Base-by-base conservation (phyloP, 1,140 invertebrate species). In the Drosophila kurseongensis region DNA sequence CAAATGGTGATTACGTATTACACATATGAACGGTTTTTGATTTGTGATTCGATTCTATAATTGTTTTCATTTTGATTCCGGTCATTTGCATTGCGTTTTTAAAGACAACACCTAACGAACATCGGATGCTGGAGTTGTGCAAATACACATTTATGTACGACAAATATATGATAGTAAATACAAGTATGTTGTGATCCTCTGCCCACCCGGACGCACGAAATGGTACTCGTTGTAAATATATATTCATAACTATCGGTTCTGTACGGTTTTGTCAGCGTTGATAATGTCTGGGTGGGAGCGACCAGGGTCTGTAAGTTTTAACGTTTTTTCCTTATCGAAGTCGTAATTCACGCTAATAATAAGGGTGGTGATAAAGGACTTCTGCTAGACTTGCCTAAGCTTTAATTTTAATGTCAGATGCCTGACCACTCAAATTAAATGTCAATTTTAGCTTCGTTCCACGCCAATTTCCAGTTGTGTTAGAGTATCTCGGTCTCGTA, bases 401-500 rank as follows among this genome's bases (percentile, higher is more conserved):
- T 18, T 12, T 10, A 23, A 47, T 23, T 29, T 29, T 18, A 48
- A 7, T 13, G 23, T 23, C 12, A 50, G 27, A 45, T n/a, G 29
- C 38, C 10, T 52, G 35, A 13, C 41, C 16, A 27, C 42, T 45
- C 32, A 36, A 55, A 40, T 88, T 74, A 92, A 51, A 91, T 91
- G 66, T 92, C 91, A 50, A 92, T 92, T 78, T 92, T 86, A 6
- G 92, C 91, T 81, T 92, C 92, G 57, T 80, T 91, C 92, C 92
- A 92, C 67, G 74, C 74, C 66, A 85, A 57, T 75, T 91, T 88
- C 72, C 73, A 79, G 75, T 92, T 92, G 79, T 85, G 92, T 92
- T 92, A 97, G 95, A 97, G 96, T 94, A 97, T 97, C 92, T 97
- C 97, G 80, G 97, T 97, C 93, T 97, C 96, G 92, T 97, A 97